These are phyloP conservation scores for Bellardia bayeri DNA, from an alignment of 2,888 invertebrate species.

Conservation along the genomic window DNA sequence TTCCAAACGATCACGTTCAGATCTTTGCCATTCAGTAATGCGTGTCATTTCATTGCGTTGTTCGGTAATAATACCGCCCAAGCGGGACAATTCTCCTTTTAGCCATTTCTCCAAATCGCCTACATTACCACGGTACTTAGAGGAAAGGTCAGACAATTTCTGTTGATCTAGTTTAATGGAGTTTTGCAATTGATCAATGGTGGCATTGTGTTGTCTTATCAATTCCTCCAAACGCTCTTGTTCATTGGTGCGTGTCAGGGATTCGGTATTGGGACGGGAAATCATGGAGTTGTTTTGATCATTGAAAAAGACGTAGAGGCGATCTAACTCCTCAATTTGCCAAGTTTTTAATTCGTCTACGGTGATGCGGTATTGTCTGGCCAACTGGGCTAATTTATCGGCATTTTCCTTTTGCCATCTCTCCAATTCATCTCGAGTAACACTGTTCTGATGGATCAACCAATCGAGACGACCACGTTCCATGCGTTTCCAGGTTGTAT, in stretches of 20 bases:
- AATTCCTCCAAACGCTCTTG: constrained; percentile 79
- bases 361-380: constrained; percentile 78
- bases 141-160: constrained; percentile 78
- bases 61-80: constrained; percentile 79
- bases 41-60: constrained; percentile 81
- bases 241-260: constrained; percentile 76
- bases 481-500: constrained; percentile 79
- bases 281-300: constrained; percentile 79
- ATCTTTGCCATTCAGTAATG: constrained; percentile 81
- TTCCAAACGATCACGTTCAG: constrained; percentile 81
- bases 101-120: constrained; percentile 82
- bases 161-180: constrained; percentile 81
- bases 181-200: constrained; percentile 80
- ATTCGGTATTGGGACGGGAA: constrained; percentile 72
- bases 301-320: constrained; percentile 79
- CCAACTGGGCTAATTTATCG: constrained; percentile 76
- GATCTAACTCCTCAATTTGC: constrained; percentile 81
- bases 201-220: constrained; percentile 81
- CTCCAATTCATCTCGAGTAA: constrained; percentile 79
- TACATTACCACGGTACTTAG: constrained; percentile 81
- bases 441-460: constrained; percentile 82
- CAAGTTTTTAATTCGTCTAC: constrained; percentile 80
- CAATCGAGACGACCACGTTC: constrained; percentile 82
- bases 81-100: constrained; percentile 80
- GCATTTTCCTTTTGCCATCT: constrained; percentile 82